These are phyloP conservation scores for Eretmocerus hayati DNA, from an alignment of 2,888 invertebrate species.

Conservation along the genomic window DNA sequence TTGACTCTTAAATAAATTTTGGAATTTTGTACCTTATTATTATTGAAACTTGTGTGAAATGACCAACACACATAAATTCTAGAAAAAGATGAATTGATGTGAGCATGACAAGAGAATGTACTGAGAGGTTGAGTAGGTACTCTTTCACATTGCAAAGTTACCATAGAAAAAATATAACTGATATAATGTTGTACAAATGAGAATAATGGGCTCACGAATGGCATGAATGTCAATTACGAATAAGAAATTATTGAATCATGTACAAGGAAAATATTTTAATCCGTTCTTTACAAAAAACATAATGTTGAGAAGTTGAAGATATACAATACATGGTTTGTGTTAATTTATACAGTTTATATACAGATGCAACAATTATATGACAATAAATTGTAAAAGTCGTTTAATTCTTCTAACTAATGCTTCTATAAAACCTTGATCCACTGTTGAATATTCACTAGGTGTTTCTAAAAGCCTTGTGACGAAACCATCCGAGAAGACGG, in stretches of 20 bases:
- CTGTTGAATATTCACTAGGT: constrained; percentile 58
- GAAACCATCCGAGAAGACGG: constrained; percentile 73
- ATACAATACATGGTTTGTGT: constrained; percentile 13
- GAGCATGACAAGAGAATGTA: too few species aligned
- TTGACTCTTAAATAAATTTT: too few species aligned
- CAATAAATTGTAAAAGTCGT: constrained; percentile 71
- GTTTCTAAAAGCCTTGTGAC: constrained; percentile 66
- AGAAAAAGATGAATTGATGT: too few species aligned
- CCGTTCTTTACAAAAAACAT: constrained; percentile 16
- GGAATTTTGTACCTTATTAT: too few species aligned
- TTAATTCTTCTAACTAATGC: constrained; percentile 72
- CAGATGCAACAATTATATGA: constrained; percentile 48
- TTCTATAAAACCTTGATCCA: constrained; percentile 66
- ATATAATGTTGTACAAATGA: too few species aligned
- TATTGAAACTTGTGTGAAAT: too few species aligned
- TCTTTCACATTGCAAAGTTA: too few species aligned
- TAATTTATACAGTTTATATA: constrained; percentile 17
- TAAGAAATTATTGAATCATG: background rate
- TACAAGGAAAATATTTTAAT: background rate
- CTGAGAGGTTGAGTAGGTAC: too few species aligned
- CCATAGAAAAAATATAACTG: too few species aligned
- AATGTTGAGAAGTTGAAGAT: constrained; percentile 4
- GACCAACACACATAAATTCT: too few species aligned
- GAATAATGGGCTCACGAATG: too few species aligned
- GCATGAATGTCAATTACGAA: background rate